These are phyloP conservation scores for Oscheius sp. DNA, from an alignment of 2,888 invertebrate genomes.

Conservation along the genomic window DNA sequence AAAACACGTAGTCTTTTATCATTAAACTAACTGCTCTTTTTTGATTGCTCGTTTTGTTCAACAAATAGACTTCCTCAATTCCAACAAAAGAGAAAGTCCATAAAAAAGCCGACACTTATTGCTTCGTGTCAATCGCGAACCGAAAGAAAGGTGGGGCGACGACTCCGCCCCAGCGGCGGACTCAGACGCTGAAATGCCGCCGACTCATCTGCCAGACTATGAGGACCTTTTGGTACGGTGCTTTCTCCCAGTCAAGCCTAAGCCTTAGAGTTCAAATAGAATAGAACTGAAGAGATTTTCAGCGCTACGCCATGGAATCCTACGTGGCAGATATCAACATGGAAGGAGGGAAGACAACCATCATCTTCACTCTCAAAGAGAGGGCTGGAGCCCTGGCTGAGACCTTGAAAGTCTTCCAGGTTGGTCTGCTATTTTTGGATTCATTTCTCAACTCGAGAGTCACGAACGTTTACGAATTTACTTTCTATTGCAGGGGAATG, in stretches of 20 bases:
- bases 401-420: constrained; percentile 87
- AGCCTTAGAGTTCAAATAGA: neutral
- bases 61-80: neutral
- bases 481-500: no score
- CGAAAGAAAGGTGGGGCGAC: neutral
- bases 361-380: constrained; percentile 86
- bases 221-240: constrained; percentile 19
- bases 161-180: neutral
- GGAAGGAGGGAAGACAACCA: constrained; percentile 73
- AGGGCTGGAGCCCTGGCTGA: constrained; percentile 88
- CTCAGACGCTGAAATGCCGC: constrained; percentile 9
- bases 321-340: constrained; percentile 67
- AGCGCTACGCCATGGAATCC: constrained; percentile 67
- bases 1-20: neutral
- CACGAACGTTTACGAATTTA: no score
- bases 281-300: constrained; percentile 32
- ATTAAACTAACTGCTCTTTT: neutral
- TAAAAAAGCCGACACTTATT: neutral
- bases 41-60: neutral
- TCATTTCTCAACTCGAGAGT: no score
- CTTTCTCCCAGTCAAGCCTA: neutral
- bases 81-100: neutral
- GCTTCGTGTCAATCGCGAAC: neutral
- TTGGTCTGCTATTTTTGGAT: no score
- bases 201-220: constrained; percentile 10